These are phyloP conservation scores for Oasisia sp. DNA, from an alignment of 2,888 invertebrate genomes.

Conservation along the genomic window DNA sequence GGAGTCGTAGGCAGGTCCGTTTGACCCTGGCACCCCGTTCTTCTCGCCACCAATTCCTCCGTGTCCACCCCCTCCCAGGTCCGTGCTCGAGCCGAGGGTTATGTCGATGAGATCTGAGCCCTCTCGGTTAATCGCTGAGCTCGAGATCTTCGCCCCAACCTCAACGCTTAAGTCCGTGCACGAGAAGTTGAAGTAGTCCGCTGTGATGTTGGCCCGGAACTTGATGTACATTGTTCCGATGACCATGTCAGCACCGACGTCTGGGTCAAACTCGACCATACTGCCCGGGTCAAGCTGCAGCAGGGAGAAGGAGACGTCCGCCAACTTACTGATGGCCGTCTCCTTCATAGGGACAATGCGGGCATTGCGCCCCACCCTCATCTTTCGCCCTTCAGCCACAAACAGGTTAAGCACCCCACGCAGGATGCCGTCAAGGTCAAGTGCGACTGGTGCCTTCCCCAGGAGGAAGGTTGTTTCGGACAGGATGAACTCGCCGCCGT, in stretches of 20 bases:
- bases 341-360: conserved; percentile 46
- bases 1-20: conserved; percentile 47
- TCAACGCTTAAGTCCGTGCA: conserved; percentile 46
- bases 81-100: not conserved
- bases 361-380: conserved; percentile 50
- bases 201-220: conserved; percentile 44
- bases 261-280: conserved; percentile 44
- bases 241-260: conserved; percentile 49
- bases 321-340: conserved; percentile 33
- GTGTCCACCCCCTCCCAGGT: conserved; percentile 47
- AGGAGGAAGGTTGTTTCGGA: conserved; percentile 50
- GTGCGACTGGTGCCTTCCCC: conserved; percentile 46
- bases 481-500: conserved; percentile 53
- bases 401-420: conserved; percentile 48
- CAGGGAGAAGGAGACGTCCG: conserved; percentile 46
- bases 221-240: conserved; percentile 47
- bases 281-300: conserved; percentile 53
- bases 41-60: conserved; percentile 48
- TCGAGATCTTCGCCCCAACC: conserved; percentile 46
- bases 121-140: conserved; percentile 42
- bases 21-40: not conserved
- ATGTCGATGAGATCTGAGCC: conserved; percentile 44
- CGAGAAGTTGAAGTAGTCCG: conserved; percentile 49
- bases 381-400: conserved; percentile 40
- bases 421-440: conserved; percentile 51